phyloP scores from a whole-genome alignment of 2,888 invertebrate species.

The Agonopterix arenella region DNA sequence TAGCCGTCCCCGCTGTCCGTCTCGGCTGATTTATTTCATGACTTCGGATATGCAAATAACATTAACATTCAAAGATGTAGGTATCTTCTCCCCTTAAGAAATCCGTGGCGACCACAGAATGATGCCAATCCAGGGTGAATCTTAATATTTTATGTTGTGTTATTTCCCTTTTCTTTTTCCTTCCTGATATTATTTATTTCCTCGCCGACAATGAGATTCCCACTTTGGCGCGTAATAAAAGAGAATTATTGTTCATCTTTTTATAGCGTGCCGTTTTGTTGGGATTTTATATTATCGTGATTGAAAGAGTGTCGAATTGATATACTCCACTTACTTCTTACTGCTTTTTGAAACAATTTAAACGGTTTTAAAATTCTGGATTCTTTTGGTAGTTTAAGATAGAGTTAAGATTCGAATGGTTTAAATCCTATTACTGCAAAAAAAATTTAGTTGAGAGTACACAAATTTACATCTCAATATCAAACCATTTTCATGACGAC shows the following conservation, averaged over 20 bases:
- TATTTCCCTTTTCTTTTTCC: constrained; percentile 73
- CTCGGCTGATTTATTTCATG: constrained; percentile 75
- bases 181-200: constrained; percentile 74
- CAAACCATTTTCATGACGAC: too few relatives aligned
- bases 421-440: too few relatives aligned
- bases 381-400: too few relatives aligned
- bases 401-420: too few relatives aligned
- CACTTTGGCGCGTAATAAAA: constrained; percentile 75
- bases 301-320: constrained; percentile 53
- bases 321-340: constrained; percentile 3
- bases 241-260: constrained; percentile 76
- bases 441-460: too few relatives aligned
- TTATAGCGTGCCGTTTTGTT: constrained; percentile 68
- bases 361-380: too few relatives aligned
- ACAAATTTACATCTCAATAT: too few relatives aligned
- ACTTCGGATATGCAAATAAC: constrained; percentile 76
- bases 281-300: constrained; percentile 58
- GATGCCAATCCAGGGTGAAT: constrained; percentile 75
- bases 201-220: constrained; percentile 74
- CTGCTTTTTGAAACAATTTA: too few relatives aligned
- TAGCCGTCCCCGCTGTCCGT: constrained; percentile 66
- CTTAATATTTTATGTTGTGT: constrained; percentile 77
- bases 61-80: constrained; percentile 73
- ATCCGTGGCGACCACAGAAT: constrained; percentile 68
- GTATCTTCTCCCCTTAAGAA: constrained; percentile 60